phyloP scores from a whole-genome alignment of 2,888 invertebrate genomes.

The Cerceris ruficornis region DNA sequence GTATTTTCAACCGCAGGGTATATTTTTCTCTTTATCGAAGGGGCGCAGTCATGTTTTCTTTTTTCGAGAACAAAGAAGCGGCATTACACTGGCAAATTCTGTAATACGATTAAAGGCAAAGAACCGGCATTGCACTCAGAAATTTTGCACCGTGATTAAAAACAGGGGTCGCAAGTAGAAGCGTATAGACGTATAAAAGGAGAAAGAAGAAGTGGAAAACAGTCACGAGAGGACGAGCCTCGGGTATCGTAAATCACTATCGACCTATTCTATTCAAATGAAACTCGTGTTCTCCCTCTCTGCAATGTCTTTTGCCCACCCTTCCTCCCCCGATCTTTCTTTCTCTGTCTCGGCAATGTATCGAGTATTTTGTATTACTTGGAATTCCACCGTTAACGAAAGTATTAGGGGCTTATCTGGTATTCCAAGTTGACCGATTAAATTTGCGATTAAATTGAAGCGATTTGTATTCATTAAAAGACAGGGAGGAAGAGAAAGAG shows the following conservation, averaged over 20 bases:
- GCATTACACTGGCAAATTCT: too few relatives aligned
- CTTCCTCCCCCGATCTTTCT: constrained; percentile 26
- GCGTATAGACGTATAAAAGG: constrained; percentile 37
- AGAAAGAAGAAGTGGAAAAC: constrained; percentile 64
- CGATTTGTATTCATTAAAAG: constrained; percentile 53
- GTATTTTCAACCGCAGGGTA: too few relatives aligned
- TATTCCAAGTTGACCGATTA: constrained; percentile 46
- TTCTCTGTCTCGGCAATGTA: constrained; percentile 45
- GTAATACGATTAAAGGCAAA: not conserved
- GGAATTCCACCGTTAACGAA: constrained; percentile 56
- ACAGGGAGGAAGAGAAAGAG: constrained; percentile 2
- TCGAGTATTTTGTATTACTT: constrained; percentile 52
- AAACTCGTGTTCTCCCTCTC: constrained; percentile 69
- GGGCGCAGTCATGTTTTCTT: too few relatives aligned
- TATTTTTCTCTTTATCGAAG: too few relatives aligned
- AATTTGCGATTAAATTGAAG: constrained; percentile 55
- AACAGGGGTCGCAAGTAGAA: constrained; percentile 30
- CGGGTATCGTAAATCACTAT: constrained; percentile 75
- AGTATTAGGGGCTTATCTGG: constrained; percentile 52
- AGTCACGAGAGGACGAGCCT: constrained; percentile 64
- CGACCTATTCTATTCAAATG: constrained; percentile 78
- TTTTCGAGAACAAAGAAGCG: too few relatives aligned
- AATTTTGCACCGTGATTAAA: constrained; percentile 54
- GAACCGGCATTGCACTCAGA: constrained; percentile 21
- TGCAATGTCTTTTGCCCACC: constrained; percentile 52